Conservation (phyloP, 2,113 vertebrate genomes). For the mouse (Mus musculus) region DNA sequence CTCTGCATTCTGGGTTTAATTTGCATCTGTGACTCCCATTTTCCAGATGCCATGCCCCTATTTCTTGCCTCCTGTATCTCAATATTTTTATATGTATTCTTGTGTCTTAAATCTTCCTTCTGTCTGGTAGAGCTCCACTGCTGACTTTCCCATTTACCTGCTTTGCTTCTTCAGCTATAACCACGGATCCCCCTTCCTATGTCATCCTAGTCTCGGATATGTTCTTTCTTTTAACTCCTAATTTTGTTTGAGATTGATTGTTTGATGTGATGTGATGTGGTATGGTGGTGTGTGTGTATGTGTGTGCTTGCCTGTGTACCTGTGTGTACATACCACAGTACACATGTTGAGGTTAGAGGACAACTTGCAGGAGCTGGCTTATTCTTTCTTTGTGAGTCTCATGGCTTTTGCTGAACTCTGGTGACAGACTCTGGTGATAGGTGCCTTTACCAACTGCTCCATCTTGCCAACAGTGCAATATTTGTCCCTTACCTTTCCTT, state of each 20-base stretch:
- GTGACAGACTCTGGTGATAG: neutral
- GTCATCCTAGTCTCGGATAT: neutral
- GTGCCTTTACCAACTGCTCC: neutral
- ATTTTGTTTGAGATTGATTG: neutral
- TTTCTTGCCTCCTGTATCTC: neutral
- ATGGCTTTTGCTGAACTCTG: neutral
- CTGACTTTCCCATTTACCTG: neutral
- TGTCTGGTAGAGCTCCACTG: neutral
- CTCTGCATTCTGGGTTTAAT: neutral
- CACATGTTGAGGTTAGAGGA: neutral
- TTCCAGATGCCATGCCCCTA: neutral
- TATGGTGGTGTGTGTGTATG: neutral
- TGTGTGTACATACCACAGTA: neutral
- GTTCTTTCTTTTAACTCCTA: neutral
- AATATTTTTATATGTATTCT: neutral
- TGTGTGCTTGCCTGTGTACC: neutral
- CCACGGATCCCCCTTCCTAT: neutral
- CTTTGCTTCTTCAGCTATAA: neutral
- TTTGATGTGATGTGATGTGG: neutral
- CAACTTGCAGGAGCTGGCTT: neutral
- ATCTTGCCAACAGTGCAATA: neutral
- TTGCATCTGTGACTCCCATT: neutral
- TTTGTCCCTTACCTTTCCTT: neutral
- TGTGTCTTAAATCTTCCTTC: neutral
- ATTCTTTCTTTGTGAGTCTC: neutral